A percentile compares a stretch with the other conserved stretches of the same genome.
These are phyloP conservation scores for Yponomeuta sedellus DNA, from an alignment of 2,888 invertebrate species.

Conservation along the genomic window DNA sequence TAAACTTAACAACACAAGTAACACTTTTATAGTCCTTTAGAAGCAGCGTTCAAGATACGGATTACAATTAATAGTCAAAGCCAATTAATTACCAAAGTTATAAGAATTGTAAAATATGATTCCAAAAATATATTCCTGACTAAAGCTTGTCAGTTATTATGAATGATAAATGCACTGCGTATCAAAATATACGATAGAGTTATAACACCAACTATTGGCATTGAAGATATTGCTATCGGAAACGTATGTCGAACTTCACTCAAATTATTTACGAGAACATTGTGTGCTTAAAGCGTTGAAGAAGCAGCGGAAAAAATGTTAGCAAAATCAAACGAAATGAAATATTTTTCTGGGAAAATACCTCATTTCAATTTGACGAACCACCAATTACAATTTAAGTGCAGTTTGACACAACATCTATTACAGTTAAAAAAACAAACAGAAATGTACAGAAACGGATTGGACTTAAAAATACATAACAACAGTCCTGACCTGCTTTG, in stretches of 20 bases:
- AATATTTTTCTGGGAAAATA: constrained; percentile 21
- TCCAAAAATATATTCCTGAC: constrained; percentile 9
- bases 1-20: constrained; percentile 58
- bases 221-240: constrained; percentile 24
- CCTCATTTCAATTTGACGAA: constrained; percentile 42
- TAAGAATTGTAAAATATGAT: constrained; percentile 9
- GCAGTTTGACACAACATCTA: constrained; percentile 74
- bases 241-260: constrained; percentile 74
- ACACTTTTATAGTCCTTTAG: not conserved
- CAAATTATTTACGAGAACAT: constrained; percentile 39
- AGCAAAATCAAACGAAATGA: constrained; percentile 41
- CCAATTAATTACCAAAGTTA: not conserved
- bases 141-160: constrained; percentile 22
- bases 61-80: not conserved
- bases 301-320: constrained; percentile 40
- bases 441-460: constrained; percentile 35
- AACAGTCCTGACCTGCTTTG: constrained; percentile 71
- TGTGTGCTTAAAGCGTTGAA: constrained; percentile 36
- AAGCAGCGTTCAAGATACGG: not conserved
- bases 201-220: constrained; percentile 1
- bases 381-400: constrained; percentile 74
- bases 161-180: constrained; percentile 30
- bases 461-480: constrained; percentile 73
- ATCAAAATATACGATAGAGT: constrained; percentile 6
- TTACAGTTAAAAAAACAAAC: constrained; percentile 31